These are phyloP conservation scores for Erithacus rubecula DNA, from an alignment of 2,797 vertebrate genomes.

Conservation along the genomic window DNA sequence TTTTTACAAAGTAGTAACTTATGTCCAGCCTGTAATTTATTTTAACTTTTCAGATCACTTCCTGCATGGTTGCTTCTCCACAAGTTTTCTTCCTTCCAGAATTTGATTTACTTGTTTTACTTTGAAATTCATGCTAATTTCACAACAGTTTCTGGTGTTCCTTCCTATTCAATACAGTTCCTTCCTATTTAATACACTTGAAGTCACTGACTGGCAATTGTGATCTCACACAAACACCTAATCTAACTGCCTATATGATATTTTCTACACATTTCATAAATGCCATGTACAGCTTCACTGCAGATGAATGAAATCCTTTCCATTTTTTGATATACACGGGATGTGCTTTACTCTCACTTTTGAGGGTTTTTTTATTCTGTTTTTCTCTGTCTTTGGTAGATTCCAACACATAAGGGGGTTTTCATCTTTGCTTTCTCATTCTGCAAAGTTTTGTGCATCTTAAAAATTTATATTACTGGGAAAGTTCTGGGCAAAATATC, in stretches of 20 bases:
- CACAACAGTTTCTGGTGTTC: not conserved
- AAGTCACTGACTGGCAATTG: not conserved
- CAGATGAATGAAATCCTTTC: not conserved
- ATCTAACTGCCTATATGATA: not conserved
- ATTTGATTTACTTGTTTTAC: not conserved
- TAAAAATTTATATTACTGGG: not conserved
- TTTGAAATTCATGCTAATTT: not conserved
- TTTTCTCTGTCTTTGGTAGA: not conserved
- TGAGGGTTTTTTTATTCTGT: not conserved
- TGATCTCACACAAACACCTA: not conserved
- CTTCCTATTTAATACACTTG: not conserved
- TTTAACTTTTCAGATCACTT: not conserved
- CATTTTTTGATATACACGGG: not conserved
- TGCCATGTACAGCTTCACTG: rapidly evolving
- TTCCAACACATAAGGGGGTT: not conserved
- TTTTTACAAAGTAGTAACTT: not conserved
- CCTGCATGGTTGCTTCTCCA: not conserved
- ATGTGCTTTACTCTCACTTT: not conserved
- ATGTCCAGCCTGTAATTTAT: not conserved
- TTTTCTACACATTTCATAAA: not conserved
- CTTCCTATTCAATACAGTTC: not conserved
- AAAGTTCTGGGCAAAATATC: not conserved
- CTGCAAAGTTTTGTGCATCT: not conserved
- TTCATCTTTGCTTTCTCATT: not conserved
- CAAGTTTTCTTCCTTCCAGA: not conserved